Conservation (phyloP, 2,113 vertebrate species). For the Ictidomys tridecemlineatus region DNA sequence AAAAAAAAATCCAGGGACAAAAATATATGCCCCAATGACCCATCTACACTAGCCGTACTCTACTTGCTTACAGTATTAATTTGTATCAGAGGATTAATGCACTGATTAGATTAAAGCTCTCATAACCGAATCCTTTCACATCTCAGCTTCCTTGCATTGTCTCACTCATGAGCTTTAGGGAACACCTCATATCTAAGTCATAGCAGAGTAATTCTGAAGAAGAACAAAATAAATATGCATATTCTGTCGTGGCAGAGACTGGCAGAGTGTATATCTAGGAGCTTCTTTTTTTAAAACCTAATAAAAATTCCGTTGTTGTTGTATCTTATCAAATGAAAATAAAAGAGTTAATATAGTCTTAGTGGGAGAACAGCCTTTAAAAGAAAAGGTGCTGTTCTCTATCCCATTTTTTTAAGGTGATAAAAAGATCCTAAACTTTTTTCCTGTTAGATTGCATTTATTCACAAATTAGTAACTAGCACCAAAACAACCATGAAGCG, state of each 20-base stretch:
- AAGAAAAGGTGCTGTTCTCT: neutral
- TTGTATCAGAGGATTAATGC: too few species aligned
- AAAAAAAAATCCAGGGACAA: too few species aligned
- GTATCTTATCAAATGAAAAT: neutral
- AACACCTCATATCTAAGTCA: too few species aligned
- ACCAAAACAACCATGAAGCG: neutral
- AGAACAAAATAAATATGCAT: neutral
- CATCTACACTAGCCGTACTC: too few species aligned
- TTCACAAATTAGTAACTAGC: neutral
- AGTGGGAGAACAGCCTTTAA: neutral
- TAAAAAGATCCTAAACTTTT: neutral
- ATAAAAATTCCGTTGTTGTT: neutral
- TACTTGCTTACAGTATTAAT: too few species aligned
- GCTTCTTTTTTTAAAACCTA: slow-evolving; percentile 43
- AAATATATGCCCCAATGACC: too few species aligned
- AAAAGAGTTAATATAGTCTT: slow-evolving; percentile 4
- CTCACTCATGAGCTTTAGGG: too few species aligned
- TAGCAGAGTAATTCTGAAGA: neutral
- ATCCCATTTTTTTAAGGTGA: neutral
- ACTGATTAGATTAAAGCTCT: too few species aligned
- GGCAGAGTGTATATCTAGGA: neutral
- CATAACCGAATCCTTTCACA: too few species aligned
- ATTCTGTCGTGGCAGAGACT: neutral
- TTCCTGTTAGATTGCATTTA: neutral
- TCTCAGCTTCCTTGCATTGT: too few species aligned